Percentiles rank a stretch among this genome's conserved stretches.
These are phyloP conservation scores for Aegithalos caudatus DNA, from an alignment of 2,113 vertebrate species.

Conservation along the genomic window DNA sequence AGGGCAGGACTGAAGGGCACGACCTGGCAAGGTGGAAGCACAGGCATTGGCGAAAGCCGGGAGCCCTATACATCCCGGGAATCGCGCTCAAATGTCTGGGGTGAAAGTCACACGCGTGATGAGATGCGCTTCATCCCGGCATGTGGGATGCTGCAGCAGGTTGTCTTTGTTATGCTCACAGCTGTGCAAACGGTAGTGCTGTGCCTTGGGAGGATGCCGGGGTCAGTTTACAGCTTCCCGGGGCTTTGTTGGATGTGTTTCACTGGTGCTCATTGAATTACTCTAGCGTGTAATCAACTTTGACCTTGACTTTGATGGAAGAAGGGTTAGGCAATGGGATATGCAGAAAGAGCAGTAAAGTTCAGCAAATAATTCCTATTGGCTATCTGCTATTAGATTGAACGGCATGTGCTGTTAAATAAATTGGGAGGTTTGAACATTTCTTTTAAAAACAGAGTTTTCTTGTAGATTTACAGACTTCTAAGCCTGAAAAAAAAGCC, in stretches of 20 bases:
- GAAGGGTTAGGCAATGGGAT: neutral
- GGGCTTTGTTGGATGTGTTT: neutral
- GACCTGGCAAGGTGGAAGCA: neutral
- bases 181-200: neutral
- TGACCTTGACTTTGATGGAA: constrained; percentile 36
- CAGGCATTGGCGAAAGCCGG: fast-evolving
- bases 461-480: neutral
- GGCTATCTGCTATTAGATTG: neutral
- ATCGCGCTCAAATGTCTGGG: fast-evolving
- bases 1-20: neutral
- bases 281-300: neutral
- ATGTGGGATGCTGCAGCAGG: constrained; percentile 15
- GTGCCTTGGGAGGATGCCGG: neutral
- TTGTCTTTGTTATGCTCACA: neutral
- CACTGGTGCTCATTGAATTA: neutral
- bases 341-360: neutral
- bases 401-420: neutral
- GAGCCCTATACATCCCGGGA: neutral
- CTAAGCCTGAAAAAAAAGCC: neutral
- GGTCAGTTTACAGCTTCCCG: neutral
- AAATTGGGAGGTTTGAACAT: neutral
- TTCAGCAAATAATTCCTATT: neutral
- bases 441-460: neutral
- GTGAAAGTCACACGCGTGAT: fast-evolving
- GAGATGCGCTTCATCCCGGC: neutral